Base-by-base conservation (phyloP, 2,113 vertebrate species). In the Picathartes gymnocephalus region DNA sequence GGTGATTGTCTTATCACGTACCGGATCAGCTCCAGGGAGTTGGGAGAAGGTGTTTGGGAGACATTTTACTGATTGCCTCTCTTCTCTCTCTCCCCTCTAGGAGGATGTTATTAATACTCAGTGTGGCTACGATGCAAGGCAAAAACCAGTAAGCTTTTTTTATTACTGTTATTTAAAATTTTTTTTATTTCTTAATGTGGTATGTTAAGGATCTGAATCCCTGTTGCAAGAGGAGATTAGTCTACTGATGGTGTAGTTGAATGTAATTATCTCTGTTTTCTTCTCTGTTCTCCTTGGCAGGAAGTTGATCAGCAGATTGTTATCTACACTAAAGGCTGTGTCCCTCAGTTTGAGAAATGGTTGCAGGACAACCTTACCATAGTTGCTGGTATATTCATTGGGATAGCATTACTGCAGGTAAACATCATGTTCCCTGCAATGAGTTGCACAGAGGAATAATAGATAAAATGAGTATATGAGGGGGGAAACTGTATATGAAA, bases 291-390 rank as follows among this genome's bases (percentile, higher is more conserved):
- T 96, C 68, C 77, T 79, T 62, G 90, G 10, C 97, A 99, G 99
- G 99, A 99, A 91, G 97, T 98, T 2, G 99, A 99, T 94, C 99
- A 99, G 96, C 99, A 99, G 97, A 98, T 98, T 62, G 98, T 98
- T 90, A 99, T 99, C 97, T 98, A 99, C 64, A 99, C 99, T 40
- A 99, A 99, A 97, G 99, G 99, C 95, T 99, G 99, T 9, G 99
- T 99, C 82, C 99, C 99, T 15, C 99, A 99, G 97, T 99, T 99
- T 98, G 99, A 99, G 98, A 99, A 99, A 95, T 99, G 99, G 99
- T 97, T 99, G 28, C 99, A 99, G 97, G 99, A 99, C 96, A 99
- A 99, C 97, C 98, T 99, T 37, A 99, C 99, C 72, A 97, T 99
- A 92, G 99, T 99, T 96, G 99, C 99, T 0, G 99, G 99, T 69